phyloP scores from a whole-genome alignment of 2,113 vertebrate species.

The Myotis lucifugus region DNA sequence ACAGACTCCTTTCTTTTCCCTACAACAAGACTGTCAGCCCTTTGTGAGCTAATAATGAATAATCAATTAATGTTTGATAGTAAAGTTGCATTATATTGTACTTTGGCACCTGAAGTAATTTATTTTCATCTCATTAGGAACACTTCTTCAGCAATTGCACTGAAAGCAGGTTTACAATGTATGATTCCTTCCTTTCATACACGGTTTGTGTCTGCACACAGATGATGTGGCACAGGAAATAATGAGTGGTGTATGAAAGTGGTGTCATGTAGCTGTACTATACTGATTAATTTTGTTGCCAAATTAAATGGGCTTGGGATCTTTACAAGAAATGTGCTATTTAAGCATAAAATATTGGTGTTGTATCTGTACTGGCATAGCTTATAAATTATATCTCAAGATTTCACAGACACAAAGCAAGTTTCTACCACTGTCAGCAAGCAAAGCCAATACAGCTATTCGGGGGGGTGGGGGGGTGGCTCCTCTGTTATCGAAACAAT shows the following conservation, averaged over 20 bases:
- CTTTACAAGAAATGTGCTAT: constrained; percentile 58
- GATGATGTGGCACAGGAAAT: not conserved
- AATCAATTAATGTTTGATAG: constrained; percentile 43
- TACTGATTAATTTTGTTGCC: constrained; percentile 38
- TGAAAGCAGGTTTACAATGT: not conserved
- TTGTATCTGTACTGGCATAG: not conserved
- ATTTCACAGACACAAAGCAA: constrained; percentile 61
- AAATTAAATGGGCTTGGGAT: constrained; percentile 25
- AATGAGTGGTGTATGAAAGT: not conserved
- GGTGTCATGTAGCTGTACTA: not conserved
- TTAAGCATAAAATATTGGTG: constrained; percentile 61
- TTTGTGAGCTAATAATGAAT: constrained; percentile 20
- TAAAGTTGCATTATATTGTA: not conserved
- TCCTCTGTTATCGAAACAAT: not conserved
- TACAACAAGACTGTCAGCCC: not conserved
- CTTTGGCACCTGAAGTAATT: constrained; percentile 33
- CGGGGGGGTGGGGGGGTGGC: not conserved
- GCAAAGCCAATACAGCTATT: constrained; percentile 37
- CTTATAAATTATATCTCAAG: constrained; percentile 61
- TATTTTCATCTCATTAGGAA: constrained; percentile 30
- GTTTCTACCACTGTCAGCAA: constrained; percentile 64
- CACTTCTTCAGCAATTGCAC: not conserved
- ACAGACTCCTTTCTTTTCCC: not conserved
- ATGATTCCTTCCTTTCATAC: not conserved
- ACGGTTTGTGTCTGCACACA: not conserved